Base-by-base conservation (phyloP, 2,888 invertebrate genomes). In the Drosophila mimica region DNA sequence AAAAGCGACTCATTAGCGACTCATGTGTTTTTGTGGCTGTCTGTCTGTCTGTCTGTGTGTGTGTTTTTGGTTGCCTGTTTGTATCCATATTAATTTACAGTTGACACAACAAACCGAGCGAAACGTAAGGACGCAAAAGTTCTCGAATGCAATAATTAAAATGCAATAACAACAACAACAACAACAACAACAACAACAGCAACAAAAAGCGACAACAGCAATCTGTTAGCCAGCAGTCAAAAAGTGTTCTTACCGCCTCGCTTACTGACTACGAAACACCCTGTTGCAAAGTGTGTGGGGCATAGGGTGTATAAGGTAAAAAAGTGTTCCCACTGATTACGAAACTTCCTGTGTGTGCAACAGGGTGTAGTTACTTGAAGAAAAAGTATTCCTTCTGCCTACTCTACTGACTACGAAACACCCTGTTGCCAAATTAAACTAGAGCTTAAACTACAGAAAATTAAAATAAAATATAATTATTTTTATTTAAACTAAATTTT, bases 81-180 rank as follows among this genome's bases (percentile, higher is more conserved):
- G 64, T 66, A 62, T 60, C 38, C 68, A 51, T 75, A 72, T 79
- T 70, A 63, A 70, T 57, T 75, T 75, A 71, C 63, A 57, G 61
- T 69, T 69, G 48, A 49, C 38, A 34, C 54, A 77, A 68, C 36
- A 68, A 61, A 46, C 34, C 56, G 52, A 59, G 51, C 31, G 57
- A 38, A 31, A 30, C 63, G 46, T 15, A 68, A 49, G 58, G 8
- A 31, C 48, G 53, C 53, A 74, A 28, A 48, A 51, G 53, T 64
- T 65, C 40, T 43, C 52, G 78, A 71, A 73, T 86, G 74, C 76
- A 67, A 64, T 76, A 86, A 86, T 83, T 70, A 76, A 76, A 79
- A 61, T 64, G 70, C 65, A 70, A 56, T 64, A 78, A 56, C 69
- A 70, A 65, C 9, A 67, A 38, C 59, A 66, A 56, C 17, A 51